Percentiles rank a stretch among this genome's conserved stretches.
These are phyloP conservation scores for Ashinkailepas kermadecensis DNA, from an alignment of 2,888 invertebrate genomes.

Conservation along the genomic window DNA sequence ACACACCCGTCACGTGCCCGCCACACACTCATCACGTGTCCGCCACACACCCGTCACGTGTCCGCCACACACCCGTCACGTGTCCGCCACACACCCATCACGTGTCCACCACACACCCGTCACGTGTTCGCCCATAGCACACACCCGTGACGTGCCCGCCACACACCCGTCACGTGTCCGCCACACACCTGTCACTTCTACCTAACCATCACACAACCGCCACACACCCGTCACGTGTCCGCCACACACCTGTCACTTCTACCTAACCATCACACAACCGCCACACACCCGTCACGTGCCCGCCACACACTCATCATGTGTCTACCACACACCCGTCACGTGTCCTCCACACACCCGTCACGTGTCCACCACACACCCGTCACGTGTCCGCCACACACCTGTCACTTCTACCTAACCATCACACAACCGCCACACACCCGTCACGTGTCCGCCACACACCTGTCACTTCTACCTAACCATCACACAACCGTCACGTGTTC, in stretches of 20 bases:
- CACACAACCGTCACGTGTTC: neutral
- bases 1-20: neutral
- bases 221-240: neutral
- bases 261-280: too few relatives aligned
- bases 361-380: too few relatives aligned
- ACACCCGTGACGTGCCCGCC: too few relatives aligned
- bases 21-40: neutral
- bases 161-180: neutral
- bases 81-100: constrained; percentile 32
- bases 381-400: too few relatives aligned
- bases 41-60: too few relatives aligned
- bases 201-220: neutral
- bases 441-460: constrained; percentile 53
- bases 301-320: neutral
- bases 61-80: neutral
- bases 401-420: too few relatives aligned
- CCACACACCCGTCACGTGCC: neutral
- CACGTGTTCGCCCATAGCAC: too few relatives aligned
- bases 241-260: neutral
- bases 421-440: too few relatives aligned
- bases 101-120: neutral
- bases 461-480: constrained; percentile 59
- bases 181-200: neutral
- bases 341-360: too few relatives aligned
- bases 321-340: too few relatives aligned